A percentile compares a stretch with the other conserved stretches of the same genome.
These are phyloP conservation scores for Thamnophis sirtalis DNA, from an alignment of 2,113 vertebrate genomes.

Conservation along the genomic window DNA sequence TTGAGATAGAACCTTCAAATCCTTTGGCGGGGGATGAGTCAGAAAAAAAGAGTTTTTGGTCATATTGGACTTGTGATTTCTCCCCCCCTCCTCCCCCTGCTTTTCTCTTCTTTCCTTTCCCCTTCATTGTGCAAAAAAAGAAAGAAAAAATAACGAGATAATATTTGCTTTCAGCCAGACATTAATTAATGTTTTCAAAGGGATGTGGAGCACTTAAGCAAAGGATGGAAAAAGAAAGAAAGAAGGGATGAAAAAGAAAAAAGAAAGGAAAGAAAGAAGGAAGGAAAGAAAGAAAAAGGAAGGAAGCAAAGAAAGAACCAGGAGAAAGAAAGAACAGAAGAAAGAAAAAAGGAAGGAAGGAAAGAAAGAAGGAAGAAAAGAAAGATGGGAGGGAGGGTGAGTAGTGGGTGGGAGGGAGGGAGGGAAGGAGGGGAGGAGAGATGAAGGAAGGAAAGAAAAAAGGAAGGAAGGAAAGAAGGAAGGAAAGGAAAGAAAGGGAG, in stretches of 20 bases:
- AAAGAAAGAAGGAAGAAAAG: too few relatives aligned
- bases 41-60: neutral
- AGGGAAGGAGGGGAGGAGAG: too few relatives aligned
- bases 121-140: neutral
- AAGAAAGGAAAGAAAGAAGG: too few relatives aligned
- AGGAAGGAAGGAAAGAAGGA: neutral
- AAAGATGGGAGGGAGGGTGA: too few relatives aligned
- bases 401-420: too few relatives aligned
- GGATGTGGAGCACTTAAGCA: neutral
- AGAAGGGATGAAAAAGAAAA: too few relatives aligned
- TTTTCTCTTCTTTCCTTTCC: neutral
- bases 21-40: neutral
- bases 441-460: too few relatives aligned
- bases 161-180: neutral
- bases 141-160: neutral
- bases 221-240: neutral
- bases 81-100: too few relatives aligned
- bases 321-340: too few relatives aligned
- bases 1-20: neutral
- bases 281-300: too few relatives aligned
- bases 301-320: too few relatives aligned
- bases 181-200: neutral
- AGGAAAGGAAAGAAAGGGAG: fast-evolving
- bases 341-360: too few relatives aligned
- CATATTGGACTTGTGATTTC: neutral